These are phyloP conservation scores for Palaemon carinicauda DNA, from an alignment of 1,140 invertebrate species.

Conservation along the genomic window DNA sequence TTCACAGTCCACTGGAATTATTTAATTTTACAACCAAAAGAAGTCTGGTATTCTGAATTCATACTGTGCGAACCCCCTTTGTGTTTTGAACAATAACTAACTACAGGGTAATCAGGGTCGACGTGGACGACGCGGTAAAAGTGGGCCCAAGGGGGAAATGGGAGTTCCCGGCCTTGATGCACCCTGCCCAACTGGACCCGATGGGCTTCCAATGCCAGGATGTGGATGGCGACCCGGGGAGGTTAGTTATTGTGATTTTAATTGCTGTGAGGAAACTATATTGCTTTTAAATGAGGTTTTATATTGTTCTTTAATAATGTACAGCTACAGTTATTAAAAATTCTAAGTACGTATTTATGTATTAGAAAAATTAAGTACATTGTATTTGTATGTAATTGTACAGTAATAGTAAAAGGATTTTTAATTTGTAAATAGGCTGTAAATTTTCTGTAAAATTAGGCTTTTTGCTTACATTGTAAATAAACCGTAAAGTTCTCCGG, in stretches of 20 bases:
- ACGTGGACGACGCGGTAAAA: conserved; percentile 88
- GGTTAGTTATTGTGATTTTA: conserved; percentile 21
- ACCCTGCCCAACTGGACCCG: conserved; percentile 91
- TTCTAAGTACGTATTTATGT: too few relatives aligned
- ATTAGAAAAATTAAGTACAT: too few relatives aligned
- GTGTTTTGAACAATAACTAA: conserved; percentile 61
- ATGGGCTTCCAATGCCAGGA: conserved; percentile 91
- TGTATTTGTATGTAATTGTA: too few relatives aligned
- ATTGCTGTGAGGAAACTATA: background rate
- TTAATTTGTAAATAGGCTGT: too few relatives aligned
- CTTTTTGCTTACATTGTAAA: too few relatives aligned
- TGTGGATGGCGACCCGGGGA: conserved; percentile 86
- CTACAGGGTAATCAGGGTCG: conserved; percentile 84
- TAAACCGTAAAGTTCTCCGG: too few relatives aligned
- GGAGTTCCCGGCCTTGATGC: conserved; percentile 96
- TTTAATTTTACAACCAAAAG: too few relatives aligned
- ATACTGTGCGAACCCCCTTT: background rate
- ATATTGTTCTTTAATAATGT: background rate
- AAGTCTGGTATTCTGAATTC: background rate
- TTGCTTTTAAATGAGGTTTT: background rate
- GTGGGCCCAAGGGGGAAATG: conserved; percentile 91
- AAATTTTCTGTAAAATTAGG: too few relatives aligned
- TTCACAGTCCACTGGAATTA: too few relatives aligned
- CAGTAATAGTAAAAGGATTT: too few relatives aligned
- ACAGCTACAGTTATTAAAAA: background rate